Evolutionary conservation across 2,113 vertebrate genomes (phyloP), one percentile per base, ranked within the genome.

Genomic region (Climacteris rufus): DNA sequence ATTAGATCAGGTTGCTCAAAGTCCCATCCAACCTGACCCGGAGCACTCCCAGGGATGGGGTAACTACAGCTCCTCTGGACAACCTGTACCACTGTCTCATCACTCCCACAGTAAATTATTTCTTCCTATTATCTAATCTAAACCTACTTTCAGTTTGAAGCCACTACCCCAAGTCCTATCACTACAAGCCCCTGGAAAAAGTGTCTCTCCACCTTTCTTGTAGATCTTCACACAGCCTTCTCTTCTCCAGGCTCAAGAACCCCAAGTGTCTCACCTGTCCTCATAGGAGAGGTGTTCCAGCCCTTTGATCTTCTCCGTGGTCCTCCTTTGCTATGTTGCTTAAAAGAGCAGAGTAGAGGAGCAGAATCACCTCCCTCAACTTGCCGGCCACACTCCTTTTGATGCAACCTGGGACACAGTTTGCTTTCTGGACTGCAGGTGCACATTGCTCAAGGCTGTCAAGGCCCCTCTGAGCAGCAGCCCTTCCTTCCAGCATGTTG

Each of bases 201-300:
- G n/a, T 40, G n/a, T 39, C 28, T 54, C n/a, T 69, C 23, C 15
- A n/a, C 39, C 18, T 45, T 78, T 20, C 39, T n/a, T 39, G 13
- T 30, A 47, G 1, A 4, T 44, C 21, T 59, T 17, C 31, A 33
- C 0, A 1, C 12, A 33, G 7, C 21, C 17, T 50, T 52, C 11
- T 31, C 25, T 59, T 68, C 33, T 63, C 7, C 28, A 61, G 56
- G 23, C 13, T 61, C 23, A 86, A 15, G 18, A 87, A 16, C 19
- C 7, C 15, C 4, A 39, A 4, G 8, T 45, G 6, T 50, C 10
- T 39, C 47, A 54, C 11, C 24, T 61, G 13, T n/a, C 47, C n/a
- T 70, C 35, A 35, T 10, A 47, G 10, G 10, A 39, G 13, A n/a
- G 7, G 42, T 42, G 16, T 44, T 49, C 17, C 11, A 79, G 35